Evolutionary conservation across 1,140 invertebrate genomes (phyloP), one percentile per base, ranked within the genome.

Genomic region (Neuroterus valhalla): DNA sequence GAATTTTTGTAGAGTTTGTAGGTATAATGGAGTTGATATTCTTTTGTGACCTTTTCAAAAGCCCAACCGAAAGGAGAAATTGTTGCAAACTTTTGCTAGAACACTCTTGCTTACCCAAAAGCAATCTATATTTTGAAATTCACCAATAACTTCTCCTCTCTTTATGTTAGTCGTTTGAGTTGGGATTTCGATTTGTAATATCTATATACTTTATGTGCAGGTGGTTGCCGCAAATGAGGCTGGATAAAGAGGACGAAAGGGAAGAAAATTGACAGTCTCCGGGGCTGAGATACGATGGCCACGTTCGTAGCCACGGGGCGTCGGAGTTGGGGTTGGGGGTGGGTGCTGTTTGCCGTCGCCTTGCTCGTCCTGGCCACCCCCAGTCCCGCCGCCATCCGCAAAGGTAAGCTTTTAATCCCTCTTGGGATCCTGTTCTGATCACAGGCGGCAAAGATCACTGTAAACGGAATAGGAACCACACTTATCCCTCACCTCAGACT

Each of bases 321-420:
- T 79, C 81, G 76, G 75, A 70, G 66, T 76, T 83, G 78, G 78
- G 70, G 79, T 68, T 87, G 85, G 83, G 84, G 84, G 82, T 88
- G 86, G 87, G 85, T 84, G 78, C 84, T 87, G 77, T 82, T 89
- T 79, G 82, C 79, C 78, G 76, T 89, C 74, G 78, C 84, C 72
- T 78, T 89, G 46, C 83, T 90, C 74, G 78, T 87, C 19, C 82
- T 90, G 44, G 85, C 84, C 77, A 88, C 84, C 79, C 87, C 87
- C 73, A 89, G 87, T 86, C 88, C 88, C 71, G 88, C 89, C 45
- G 84, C 88, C 52, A 83, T 86, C 68, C 87, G 87, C 76, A 88
- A 88, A 86, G 87, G 89, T 90, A 85, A 89, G 77, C 72, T 68
- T 72, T 80, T 78, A 82, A 81, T 82, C 73, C 76, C 74, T 72